Evolutionary conservation across 2,888 invertebrate species (phyloP), one percentile per base, ranked within the genome.

Genomic region (Aricia artaxerxes): DNA sequence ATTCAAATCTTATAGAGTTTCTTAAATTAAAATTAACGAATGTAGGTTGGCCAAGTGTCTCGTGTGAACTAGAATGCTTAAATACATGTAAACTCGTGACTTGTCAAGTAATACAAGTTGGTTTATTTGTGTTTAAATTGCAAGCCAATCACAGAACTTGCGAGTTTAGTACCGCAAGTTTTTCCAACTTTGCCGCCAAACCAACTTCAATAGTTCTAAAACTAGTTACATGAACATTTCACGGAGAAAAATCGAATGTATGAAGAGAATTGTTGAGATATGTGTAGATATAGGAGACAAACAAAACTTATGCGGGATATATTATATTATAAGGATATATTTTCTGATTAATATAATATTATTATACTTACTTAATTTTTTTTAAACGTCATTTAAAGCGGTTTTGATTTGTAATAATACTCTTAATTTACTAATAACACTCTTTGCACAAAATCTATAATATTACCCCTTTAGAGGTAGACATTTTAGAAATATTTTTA

Each of bases 91-190:
- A 69, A 16, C 69, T 35, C 24, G 35, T 13, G 69, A 69, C 31
- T 31, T 69, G 35, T 35, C 69, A 69, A 69, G 35, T 69, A 69
- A 69, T 13, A 38, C 35, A 38, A 69, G 69, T 69, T 69, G 11
- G 31, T 31, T 64, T 35, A 35, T 6, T 69, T 4, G 69, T 38
- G 69, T 69, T 69, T 69, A 69, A 69, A 69, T 69, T 69, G 69
- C 69, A 35, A 69, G 35, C 69, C 69, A 69, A 69, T 69, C 69
- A 69, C 69, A 69, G 69, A 69, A 69, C 69, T 69, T 38, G 35
- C 1, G 35, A 69, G 35, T 16, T 69, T 24, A 35, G 69, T 69
- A 4, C 35, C 13, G 13, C 13, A 69, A 38, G 69, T 69, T 69
- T 69, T 69, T 38, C 35, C 4, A 38, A 69, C 35, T 69, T 69